A percentile compares a stretch with the other conserved stretches of the same genome.
These are phyloP conservation scores for roundworm (Caenorhabditis elegans) DNA, from an alignment of 1,140 invertebrate genomes.

Conservation along the genomic window DNA sequence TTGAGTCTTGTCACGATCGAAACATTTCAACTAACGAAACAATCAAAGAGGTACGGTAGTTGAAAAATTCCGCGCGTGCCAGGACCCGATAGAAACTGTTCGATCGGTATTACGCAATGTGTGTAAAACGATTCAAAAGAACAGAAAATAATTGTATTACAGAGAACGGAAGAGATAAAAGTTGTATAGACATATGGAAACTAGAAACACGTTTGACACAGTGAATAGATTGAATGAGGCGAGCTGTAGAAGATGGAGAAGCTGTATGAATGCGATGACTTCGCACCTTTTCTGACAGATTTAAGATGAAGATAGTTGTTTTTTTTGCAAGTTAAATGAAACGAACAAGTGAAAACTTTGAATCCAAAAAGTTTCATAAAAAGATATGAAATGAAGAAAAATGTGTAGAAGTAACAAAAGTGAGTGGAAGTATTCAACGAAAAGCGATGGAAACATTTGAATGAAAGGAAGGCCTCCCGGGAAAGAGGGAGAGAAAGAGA, in stretches of 20 bases:
- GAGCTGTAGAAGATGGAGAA: no score
- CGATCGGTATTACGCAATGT: no score
- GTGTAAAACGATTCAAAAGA: background rate
- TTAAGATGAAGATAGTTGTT: background rate
- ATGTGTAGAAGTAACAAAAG: conserved; percentile 13
- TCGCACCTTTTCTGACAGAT: background rate
- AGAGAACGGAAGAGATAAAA: background rate
- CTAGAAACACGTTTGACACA: conserved; percentile 19
- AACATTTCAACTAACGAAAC: no score
- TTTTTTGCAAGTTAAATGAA: no score
- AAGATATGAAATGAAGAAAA: background rate
- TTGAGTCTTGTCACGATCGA: no score
- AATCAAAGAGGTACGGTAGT: no score
- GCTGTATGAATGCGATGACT: background rate
- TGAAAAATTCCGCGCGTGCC: no score
- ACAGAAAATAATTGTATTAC: background rate
- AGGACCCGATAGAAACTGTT: no score
- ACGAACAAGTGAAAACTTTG: no score
- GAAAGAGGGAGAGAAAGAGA: background rate
- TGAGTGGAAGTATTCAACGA: conserved; percentile 6
- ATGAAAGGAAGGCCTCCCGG: background rate
- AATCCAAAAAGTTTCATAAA: no score
- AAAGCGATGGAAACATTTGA: conserved; percentile 14
- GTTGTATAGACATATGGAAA: conserved; percentile 13
- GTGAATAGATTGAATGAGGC: background rate